phyloP scores from a whole-genome alignment of 2,888 invertebrate species.

The Sericinus montela region DNA sequence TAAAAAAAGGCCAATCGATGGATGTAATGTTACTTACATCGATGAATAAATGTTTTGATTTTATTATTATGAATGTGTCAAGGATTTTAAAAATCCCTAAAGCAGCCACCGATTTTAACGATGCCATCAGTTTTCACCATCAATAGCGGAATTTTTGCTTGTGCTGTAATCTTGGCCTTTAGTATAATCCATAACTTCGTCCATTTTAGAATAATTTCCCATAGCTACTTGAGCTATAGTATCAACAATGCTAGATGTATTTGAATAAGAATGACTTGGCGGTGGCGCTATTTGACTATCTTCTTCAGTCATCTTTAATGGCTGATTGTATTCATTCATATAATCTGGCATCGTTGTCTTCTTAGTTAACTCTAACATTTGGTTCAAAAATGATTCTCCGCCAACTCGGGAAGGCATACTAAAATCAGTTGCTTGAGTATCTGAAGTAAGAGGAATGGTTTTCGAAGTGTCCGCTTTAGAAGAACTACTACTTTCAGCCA shows the following conservation, averaged over 20 bases:
- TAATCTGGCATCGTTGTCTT: constrained; percentile 76
- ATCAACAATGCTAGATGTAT: constrained; percentile 58
- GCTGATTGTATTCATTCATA: constrained; percentile 72
- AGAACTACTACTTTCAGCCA: constrained; percentile 60
- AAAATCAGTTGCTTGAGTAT: constrained; percentile 62
- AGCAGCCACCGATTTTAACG: too few species aligned
- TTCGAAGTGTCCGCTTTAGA: constrained; percentile 74
- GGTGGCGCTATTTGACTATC: constrained; percentile 65
- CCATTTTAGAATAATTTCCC: constrained; percentile 64
- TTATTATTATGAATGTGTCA: too few species aligned
- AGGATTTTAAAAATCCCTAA: too few species aligned
- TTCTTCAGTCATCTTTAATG: constrained; percentile 79
- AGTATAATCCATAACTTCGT: constrained; percentile 60
- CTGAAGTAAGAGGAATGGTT: constrained; percentile 40
- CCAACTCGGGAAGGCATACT: constrained; percentile 69
- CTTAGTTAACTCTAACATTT: constrained; percentile 75
- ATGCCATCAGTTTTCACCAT: constrained; percentile 28
- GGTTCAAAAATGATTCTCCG: constrained; percentile 70
- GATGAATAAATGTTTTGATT: too few species aligned
- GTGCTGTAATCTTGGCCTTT: constrained; percentile 63
- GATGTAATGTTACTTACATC: too few species aligned
- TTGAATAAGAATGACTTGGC: constrained; percentile 66
- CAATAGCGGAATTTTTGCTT: constrained; percentile 43
- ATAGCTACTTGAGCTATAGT: constrained; percentile 66
- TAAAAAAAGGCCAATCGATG: too few species aligned